Evolutionary conservation across 2,797 vertebrate genomes (phyloP).

Genomic region (Phoebastria nigripes): DNA sequence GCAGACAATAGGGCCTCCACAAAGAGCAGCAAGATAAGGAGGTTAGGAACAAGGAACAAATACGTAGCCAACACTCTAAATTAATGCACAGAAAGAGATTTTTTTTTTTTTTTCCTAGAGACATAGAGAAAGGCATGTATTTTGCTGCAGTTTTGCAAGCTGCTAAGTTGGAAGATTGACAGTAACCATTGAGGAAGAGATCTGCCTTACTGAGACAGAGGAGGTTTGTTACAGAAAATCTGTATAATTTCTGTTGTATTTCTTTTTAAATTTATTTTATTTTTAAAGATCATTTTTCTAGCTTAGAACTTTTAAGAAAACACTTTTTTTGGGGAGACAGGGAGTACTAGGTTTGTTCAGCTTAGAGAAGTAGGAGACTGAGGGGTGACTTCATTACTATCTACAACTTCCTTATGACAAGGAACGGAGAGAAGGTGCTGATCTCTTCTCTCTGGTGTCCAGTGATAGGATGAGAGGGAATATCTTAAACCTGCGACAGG

Average conservation of each 20-base stretch:
- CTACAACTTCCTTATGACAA: background rate
- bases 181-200: background rate
- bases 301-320: background rate
- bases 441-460: background rate
- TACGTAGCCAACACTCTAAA: background rate
- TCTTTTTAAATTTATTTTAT: background rate
- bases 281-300: background rate
- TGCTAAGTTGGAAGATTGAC: background rate
- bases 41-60: background rate
- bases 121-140: background rate
- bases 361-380: background rate
- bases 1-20: background rate
- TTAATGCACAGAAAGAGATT: background rate
- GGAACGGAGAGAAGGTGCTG: background rate
- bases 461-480: background rate
- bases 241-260: background rate
- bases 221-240: background rate
- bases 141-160: background rate
- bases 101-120: background rate
- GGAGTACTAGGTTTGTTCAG: background rate
- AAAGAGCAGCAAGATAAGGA: background rate
- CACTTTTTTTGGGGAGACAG: background rate
- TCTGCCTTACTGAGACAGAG: background rate
- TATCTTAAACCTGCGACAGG: background rate
- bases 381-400: background rate